Evolutionary conservation across 2,888 invertebrate species (phyloP), one percentile per base, ranked within the genome.

Genomic region (Rhodophaea formosa): DNA sequence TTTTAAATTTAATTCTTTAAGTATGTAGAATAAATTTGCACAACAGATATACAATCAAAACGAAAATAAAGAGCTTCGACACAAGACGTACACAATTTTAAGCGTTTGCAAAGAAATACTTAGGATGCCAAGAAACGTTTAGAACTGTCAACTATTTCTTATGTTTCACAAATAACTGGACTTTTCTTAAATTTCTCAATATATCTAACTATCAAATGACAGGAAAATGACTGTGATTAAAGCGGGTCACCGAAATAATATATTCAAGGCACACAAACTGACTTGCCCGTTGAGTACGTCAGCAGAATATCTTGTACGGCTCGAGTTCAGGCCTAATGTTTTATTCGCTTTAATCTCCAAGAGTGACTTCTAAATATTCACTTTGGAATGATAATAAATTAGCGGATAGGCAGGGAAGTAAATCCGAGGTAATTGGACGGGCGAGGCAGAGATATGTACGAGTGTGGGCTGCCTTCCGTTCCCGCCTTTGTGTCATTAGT

Each of bases 381-480:
- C 71, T 77, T 75, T 72, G 71, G 65, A 67, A 68, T 73, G 69
- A 72, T 74, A 77, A 77, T 79, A 77, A 78, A 79, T 80, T 77
- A 77, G 62, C 65, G 71, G 69, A 71, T 70, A 66, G 70, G 69
- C 62, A 67, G 69, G 67, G 67, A 70, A 71, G 72, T 71, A 74
- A 74, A 75, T 72, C 71, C 66, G 63, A 62, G 64, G 65, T 74
- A 74, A 77, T 77, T 77, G 73, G 72, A 75, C 65, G 67, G 68
- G 67, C 62, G 67, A 64, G 67, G 67, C 63, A 45, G 45, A 63
- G 64, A 63, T 68, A 68, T 65, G 61, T 63, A 49, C 30, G 47
- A 49, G 39, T 51, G 51, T 58, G 58, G 62, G 63, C 42, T 57
- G 46, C 59, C 59, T 49, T 49, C 30, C 35, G 51, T 17, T 35